Evolutionary conservation across 2,888 invertebrate species (phyloP), one percentile per base, ranked within the genome.

Genomic region (Cyclophora albipunctata): DNA sequence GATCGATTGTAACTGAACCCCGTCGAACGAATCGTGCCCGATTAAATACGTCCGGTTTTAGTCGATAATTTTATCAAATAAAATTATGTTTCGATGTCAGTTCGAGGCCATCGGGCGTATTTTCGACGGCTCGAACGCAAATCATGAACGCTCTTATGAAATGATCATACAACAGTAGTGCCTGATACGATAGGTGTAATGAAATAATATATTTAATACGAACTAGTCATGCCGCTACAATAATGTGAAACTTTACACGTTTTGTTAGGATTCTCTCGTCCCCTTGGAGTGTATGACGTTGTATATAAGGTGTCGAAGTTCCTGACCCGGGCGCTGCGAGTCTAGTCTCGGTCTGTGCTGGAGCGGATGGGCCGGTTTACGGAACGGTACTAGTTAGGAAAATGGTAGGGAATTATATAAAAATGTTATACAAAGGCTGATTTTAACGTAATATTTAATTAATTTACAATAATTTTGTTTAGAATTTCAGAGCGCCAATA

Each of bases 401-500:
- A 73, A 70, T 63, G 69, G 69, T 75, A 78, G 75, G 64, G 71
- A 75, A 75, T 67, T 70, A 66, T 64, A 34, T 47, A 46, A 48
- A 45, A 57, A 56, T 69, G 69, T 69, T 73, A 75, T 66, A 66
- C 69, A 76, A 85, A 85, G 84, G 81, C 84, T 84, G 84, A 84
- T 78, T 78, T 79, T 76, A 74, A 71, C 64, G 67, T 69, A 71
- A 74, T 73, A 69, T 73, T 73, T 70, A 70, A 65, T 67, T 64
- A 57, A 64, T 67, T 68, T 60, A 64, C 66, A 64, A 49, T 63
- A 60, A 54, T 60, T 62, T 62, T 60, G 59, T 60, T 63, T 60
- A 59, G 54, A 58, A 60, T 55, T 57, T 45, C 60, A 4, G 5
- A 37, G 5, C 37, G 37, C 55, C 57, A 55, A 59, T 58, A 60